Evolutionary conservation across 1,140 invertebrate genomes (phyloP).

Genomic region (Drosophila gunungcola): DNA sequence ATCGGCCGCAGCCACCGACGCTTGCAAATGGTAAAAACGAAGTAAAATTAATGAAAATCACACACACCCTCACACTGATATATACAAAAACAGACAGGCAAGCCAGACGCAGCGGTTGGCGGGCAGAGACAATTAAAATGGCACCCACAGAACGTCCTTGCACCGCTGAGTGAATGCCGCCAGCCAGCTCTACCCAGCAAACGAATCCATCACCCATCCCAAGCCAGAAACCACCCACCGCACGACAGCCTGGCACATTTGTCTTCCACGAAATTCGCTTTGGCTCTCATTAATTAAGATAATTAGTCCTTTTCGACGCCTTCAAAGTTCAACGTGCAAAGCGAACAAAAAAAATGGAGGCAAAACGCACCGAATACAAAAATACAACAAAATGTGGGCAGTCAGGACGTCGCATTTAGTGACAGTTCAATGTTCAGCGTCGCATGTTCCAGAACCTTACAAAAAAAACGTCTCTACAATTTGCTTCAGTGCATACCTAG

Average conservation of each 20-base stretch:
- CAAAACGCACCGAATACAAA: conserved; percentile 26
- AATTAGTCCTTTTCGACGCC: conserved; percentile 82
- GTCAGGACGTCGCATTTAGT: conserved; percentile 18
- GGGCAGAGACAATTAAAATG: conserved; percentile 76
- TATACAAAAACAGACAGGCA: conserved; percentile 31
- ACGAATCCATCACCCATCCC: conserved; percentile 19
- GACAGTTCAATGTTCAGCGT: conserved; percentile 60
- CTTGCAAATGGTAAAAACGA: conserved; percentile 69
- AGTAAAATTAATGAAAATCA: conserved; percentile 82
- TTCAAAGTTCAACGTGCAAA: conserved; percentile 74
- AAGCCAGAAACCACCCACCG: conserved; percentile 17
- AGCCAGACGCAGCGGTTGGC: conserved; percentile 23
- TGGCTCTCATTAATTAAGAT: conserved; percentile 82
- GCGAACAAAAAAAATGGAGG: conserved; percentile 21
- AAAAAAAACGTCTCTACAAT: conserved; percentile 46
- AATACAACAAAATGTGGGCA: conserved; percentile 17
- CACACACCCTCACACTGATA: conserved; percentile 33
- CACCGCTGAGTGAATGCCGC: conserved; percentile 64
- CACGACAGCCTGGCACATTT: conserved; percentile 62
- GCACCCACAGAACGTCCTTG: conserved; percentile 78
- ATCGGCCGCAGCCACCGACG: conserved; percentile 68
- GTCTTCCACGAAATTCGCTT: conserved; percentile 81
- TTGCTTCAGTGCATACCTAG: conserved; percentile 27
- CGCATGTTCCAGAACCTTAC: conserved; percentile 29
- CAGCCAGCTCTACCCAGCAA: conserved; percentile 15